A percentile compares a stretch with the other conserved stretches of the same genome.
These are phyloP conservation scores for Drosophila mimica DNA, from an alignment of 2,888 invertebrate genomes.

Conservation along the genomic window DNA sequence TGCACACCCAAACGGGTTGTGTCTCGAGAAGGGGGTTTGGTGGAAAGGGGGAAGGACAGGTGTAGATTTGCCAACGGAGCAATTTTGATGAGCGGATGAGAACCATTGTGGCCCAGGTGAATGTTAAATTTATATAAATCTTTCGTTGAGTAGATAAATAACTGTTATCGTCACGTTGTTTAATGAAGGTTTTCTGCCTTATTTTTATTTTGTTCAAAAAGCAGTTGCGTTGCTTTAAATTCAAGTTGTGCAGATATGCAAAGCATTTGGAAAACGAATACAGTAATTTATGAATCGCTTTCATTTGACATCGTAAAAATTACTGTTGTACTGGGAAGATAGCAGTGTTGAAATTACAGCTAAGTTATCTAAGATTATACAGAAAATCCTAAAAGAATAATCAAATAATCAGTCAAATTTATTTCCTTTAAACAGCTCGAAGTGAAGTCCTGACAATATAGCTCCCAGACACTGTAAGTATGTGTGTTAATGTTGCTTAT, in stretches of 20 bases:
- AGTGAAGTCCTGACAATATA: no score
- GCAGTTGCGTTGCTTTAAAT: background rate
- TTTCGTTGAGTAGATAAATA: constrained; percentile 39
- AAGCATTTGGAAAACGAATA: background rate
- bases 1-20: constrained; percentile 17
- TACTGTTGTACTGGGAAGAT: background rate
- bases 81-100: constrained; percentile 47
- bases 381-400: background rate
- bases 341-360: background rate
- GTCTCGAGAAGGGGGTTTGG: background rate
- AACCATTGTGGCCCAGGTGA: constrained; percentile 65
- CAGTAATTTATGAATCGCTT: background rate
- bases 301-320: background rate
- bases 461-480: no score
- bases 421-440: background rate
- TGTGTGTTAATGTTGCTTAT: background rate
- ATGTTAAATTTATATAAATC: constrained; percentile 63
- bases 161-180: constrained; percentile 64
- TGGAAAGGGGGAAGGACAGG: constrained; percentile 1
- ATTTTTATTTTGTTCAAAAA: background rate
- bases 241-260: background rate
- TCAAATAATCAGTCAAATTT: background rate
- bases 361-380: background rate
- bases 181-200: constrained; percentile 63
- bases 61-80: constrained; percentile 1